These are phyloP conservation scores for Philaenus spumarius DNA, from an alignment of 1,140 invertebrate genomes.

Conservation along the genomic window DNA sequence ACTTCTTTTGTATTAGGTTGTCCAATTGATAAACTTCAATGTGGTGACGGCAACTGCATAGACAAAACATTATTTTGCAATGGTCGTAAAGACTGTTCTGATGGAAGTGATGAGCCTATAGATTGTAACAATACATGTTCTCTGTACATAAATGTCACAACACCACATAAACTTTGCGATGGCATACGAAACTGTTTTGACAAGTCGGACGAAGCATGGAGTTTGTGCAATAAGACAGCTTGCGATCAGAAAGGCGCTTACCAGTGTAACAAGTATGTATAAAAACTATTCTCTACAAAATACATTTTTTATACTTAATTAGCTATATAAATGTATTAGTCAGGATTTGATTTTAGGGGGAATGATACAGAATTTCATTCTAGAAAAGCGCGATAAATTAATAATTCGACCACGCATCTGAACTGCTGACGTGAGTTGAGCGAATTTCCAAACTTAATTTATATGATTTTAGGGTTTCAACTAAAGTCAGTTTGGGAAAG, in stretches of 20 bases:
- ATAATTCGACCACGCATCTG: too few relatives aligned
- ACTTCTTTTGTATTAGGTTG: slow-evolving; percentile 46
- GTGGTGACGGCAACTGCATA: slow-evolving; percentile 58
- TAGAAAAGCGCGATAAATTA: too few relatives aligned
- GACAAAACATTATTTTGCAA: slow-evolving; percentile 60
- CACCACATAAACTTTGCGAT: slow-evolving; percentile 64
- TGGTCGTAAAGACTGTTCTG: slow-evolving; percentile 55
- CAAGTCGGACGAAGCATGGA: slow-evolving; percentile 65
- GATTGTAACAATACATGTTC: slow-evolving; percentile 51
- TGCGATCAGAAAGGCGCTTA: slow-evolving; percentile 31
- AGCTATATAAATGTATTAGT: too few relatives aligned
- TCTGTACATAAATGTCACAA: slow-evolving; percentile 55
- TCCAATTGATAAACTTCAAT: slow-evolving; percentile 51
- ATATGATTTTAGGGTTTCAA: too few relatives aligned
- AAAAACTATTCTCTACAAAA: too few relatives aligned
- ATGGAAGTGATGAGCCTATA: slow-evolving; percentile 62
- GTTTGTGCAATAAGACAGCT: slow-evolving; percentile 49
- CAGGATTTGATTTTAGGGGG: too few relatives aligned
- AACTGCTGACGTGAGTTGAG: too few relatives aligned
- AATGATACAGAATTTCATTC: too few relatives aligned
- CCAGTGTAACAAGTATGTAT: background rate
- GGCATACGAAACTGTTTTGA: slow-evolving; percentile 70
- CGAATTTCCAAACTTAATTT: too few relatives aligned
- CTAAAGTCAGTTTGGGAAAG: too few relatives aligned
- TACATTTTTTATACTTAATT: too few relatives aligned